Conservation (phyloP, 2,797 vertebrate species). For the Alfaro cultratus region DNA sequence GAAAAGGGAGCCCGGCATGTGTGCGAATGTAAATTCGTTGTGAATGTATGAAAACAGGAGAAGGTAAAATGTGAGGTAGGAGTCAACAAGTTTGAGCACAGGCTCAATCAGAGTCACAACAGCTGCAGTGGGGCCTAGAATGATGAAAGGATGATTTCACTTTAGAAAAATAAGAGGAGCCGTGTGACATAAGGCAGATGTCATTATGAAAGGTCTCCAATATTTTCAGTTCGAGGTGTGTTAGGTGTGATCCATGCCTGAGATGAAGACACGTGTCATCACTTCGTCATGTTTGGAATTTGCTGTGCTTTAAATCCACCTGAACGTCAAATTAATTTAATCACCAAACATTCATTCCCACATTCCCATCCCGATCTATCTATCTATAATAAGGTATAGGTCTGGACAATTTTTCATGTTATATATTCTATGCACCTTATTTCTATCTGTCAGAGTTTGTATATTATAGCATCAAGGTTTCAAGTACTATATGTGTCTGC, state of each 20-base stretch:
- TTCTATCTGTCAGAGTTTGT: background rate
- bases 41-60: constrained; percentile 8
- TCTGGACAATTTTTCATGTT: background rate
- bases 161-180: constrained; percentile 6
- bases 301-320: constrained; percentile 17
- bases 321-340: constrained; percentile 3
- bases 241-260: constrained; percentile 13
- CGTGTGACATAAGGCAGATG: constrained; percentile 10
- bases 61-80: background rate
- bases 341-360: background rate
- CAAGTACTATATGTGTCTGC: constrained; percentile 1
- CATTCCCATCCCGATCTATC: background rate
- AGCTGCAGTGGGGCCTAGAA: background rate
- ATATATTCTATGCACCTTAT: background rate
- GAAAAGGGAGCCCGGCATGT: constrained; percentile 9
- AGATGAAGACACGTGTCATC: constrained; percentile 14
- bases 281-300: constrained; percentile 6
- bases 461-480: background rate
- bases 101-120: background rate
- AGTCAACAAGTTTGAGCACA: constrained; percentile 16
- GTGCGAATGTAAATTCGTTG: constrained; percentile 18
- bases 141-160: background rate
- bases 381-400: background rate
- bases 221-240: background rate
- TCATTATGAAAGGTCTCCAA: background rate